These are phyloP conservation scores for Cephus pygmeus DNA, from an alignment of 2,888 invertebrate genomes.

Conservation along the genomic window DNA sequence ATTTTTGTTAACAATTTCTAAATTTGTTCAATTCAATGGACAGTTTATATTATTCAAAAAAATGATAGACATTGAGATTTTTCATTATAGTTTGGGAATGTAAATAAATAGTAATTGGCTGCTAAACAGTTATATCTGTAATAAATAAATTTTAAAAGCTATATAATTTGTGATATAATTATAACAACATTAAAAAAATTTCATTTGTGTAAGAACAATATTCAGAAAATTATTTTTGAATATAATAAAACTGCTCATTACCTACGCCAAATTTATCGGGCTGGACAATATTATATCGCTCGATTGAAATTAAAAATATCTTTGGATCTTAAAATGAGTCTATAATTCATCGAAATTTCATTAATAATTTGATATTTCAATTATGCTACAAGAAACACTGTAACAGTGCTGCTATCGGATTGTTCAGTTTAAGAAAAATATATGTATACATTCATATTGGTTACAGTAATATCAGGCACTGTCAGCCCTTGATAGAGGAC, in stretches of 20 bases:
- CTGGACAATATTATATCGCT: background rate
- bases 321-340: background rate
- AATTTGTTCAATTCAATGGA: background rate
- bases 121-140: slow-evolving; percentile 12
- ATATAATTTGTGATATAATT: slow-evolving; percentile 27
- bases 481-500: slow-evolving; percentile 46
- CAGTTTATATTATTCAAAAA: background rate
- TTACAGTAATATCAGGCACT: slow-evolving; percentile 51
- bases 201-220: background rate
- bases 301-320: background rate
- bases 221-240: background rate
- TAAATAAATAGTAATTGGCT: background rate
- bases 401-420: background rate
- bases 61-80: background rate
- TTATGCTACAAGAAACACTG: background rate
- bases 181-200: slow-evolving; percentile 3
- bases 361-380: background rate
- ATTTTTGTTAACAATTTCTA: background rate
- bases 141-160: slow-evolving; percentile 22
- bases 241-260: background rate
- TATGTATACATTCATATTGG: slow-evolving; percentile 26
- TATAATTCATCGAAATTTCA: background rate
- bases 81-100: background rate
- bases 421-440: slow-evolving; percentile 35
- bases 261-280: background rate